Evolutionary conservation across 2,888 invertebrate species (phyloP).

Genomic region (Sinopyrophorus schimmeli): DNA sequence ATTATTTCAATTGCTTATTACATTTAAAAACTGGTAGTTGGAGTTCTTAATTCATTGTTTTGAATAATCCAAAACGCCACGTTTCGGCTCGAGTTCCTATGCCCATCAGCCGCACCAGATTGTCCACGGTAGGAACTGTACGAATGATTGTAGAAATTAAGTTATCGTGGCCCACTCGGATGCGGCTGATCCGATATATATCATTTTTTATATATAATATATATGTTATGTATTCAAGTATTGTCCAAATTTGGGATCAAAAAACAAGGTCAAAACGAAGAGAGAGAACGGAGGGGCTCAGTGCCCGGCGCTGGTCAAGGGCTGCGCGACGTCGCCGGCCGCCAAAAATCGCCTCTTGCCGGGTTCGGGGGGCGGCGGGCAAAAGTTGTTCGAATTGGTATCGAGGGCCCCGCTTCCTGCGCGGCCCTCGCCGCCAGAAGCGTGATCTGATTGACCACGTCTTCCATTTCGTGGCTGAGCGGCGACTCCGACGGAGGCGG

Average conservation of each 20-base stretch:
- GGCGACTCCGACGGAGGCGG: conserved; percentile 61
- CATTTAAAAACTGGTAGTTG: conserved; percentile 39
- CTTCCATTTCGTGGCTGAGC: conserved; percentile 79
- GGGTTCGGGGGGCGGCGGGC: conserved; percentile 58
- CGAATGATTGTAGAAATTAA: conserved; percentile 31
- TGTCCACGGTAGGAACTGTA: conserved; percentile 39
- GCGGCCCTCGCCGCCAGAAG: conserved; percentile 76
- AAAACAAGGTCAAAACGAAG: conserved; percentile 19
- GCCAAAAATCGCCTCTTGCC: conserved; percentile 60
- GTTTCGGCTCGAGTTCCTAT: conserved; percentile 38
- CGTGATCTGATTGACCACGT: conserved; percentile 81
- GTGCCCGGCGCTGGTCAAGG: conserved; percentile 61
- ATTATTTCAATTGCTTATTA: conserved; percentile 42
- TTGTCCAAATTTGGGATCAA: conserved; percentile 18
- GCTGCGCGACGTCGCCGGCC: conserved; percentile 58
- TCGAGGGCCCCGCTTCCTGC: conserved; percentile 63
- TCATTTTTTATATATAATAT: too few relatives aligned
- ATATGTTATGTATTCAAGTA: too few relatives aligned
- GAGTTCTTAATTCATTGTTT: conserved; percentile 35
- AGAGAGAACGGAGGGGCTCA: conserved; percentile 49
- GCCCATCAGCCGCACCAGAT: conserved; percentile 34
- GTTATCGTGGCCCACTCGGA: conserved; percentile 26
- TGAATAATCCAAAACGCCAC: conserved; percentile 33
- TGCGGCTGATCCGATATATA: conserved; percentile 17
- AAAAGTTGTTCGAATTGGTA: conserved; percentile 62